A percentile compares a stretch with the other conserved stretches of the same genome.
Evolutionary conservation across 1,140 invertebrate species (phyloP).

Genomic region (Samia ricini): DNA sequence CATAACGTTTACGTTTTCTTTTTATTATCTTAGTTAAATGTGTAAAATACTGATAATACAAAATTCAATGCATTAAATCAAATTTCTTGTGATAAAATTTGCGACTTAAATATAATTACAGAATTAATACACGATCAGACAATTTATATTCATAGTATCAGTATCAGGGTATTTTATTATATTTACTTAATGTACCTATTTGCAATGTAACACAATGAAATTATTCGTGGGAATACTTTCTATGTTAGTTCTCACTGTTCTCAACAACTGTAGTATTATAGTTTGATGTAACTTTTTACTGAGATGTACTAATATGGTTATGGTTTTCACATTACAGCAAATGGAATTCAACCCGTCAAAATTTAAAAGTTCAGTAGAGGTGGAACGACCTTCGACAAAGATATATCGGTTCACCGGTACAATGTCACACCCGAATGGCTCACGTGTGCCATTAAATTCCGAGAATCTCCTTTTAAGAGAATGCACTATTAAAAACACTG

Average conservation of each 20-base stretch:
- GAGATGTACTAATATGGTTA: neutral
- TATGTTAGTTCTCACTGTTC: neutral
- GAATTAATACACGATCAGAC: no score
- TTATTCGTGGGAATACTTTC: constrained; percentile 24
- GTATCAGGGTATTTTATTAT: neutral
- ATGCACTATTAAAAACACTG: constrained; percentile 94
- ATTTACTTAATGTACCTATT: neutral
- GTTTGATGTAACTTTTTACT: neutral
- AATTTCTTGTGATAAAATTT: no score
- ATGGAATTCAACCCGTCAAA: constrained; percentile 87
- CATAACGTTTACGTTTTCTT: no score
- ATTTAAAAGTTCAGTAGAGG: constrained; percentile 91
- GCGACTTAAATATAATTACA: no score
- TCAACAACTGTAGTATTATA: neutral
- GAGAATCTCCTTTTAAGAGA: constrained; percentile 96
- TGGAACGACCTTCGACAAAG: constrained; percentile 95
- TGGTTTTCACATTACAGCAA: constrained; percentile 71
- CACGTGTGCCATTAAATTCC: constrained; percentile 90
- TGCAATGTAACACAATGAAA: neutral
- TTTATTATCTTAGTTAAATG: no score
- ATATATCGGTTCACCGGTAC: constrained; percentile 97
- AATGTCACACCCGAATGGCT: constrained; percentile 89
- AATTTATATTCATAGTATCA: no score
- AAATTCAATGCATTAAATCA: no score
- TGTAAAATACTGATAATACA: no score